A percentile compares a stretch with the other conserved stretches of the same genome.
phyloP scores from a whole-genome alignment of 2,888 invertebrate genomes.

The Drosophila birchii region DNA sequence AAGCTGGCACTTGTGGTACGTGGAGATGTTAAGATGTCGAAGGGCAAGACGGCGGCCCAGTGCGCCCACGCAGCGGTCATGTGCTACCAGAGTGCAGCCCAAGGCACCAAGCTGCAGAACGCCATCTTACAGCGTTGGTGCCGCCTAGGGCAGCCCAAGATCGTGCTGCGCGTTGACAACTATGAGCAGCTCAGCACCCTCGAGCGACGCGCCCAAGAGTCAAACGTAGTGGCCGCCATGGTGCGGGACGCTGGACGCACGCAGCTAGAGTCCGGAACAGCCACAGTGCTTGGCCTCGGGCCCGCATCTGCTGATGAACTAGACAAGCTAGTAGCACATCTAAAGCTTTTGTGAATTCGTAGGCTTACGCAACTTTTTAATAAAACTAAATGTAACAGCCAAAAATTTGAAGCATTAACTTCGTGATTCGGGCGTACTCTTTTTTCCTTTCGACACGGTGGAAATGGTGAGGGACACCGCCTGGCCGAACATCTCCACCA shows the following conservation, averaged over 20 bases:
- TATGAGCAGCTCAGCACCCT: constrained; percentile 86
- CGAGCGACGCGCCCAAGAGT: constrained; percentile 85
- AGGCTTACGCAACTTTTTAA: constrained; percentile 34
- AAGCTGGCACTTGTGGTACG: constrained; percentile 92
- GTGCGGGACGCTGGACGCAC: constrained; percentile 91
- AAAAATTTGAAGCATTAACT: not conserved
- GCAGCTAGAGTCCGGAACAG: constrained; percentile 88
- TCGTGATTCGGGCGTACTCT: constrained; percentile 19
- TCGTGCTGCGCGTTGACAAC: constrained; percentile 88
- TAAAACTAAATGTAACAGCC: constrained; percentile 11
- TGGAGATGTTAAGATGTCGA: constrained; percentile 90
- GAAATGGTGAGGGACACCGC: constrained; percentile 84
- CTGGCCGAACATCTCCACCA: constrained; percentile 88
- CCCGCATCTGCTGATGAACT: constrained; percentile 87
- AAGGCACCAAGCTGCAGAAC: constrained; percentile 47
- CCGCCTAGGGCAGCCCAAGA: constrained; percentile 89
- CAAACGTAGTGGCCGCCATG: constrained; percentile 86
- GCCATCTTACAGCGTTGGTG: constrained; percentile 87
- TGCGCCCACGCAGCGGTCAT: constrained; percentile 91
- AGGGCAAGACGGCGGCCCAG: constrained; percentile 92
- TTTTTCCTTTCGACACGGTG: constrained; percentile 64
- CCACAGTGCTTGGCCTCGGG: constrained; percentile 91
- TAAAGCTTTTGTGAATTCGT: constrained; percentile 86
- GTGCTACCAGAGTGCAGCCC: constrained; percentile 87
- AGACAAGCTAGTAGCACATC: constrained; percentile 87